Percentiles rank a stretch among this genome's conserved stretches.
phyloP scores from a whole-genome alignment of 2,888 invertebrate species.

The Alitta virens region DNA sequence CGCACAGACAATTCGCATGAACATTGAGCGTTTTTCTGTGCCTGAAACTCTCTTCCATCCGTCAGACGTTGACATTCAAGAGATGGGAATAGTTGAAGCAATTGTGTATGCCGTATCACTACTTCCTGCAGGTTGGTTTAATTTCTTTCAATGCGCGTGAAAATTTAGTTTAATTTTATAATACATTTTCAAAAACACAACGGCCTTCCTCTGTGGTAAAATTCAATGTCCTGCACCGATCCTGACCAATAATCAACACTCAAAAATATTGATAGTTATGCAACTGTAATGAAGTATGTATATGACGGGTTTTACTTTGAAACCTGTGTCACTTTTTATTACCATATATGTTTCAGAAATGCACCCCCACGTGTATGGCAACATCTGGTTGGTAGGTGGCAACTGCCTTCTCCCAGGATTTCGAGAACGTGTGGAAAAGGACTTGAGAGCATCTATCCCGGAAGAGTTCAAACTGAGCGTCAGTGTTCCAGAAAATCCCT shows the following conservation, averaged over 20 bases:
- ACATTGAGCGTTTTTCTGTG: slow-evolving; percentile 90
- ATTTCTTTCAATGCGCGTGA: no score
- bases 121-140: slow-evolving; percentile 37
- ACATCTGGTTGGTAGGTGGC: slow-evolving; percentile 79
- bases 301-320: not conserved
- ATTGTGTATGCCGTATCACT: slow-evolving; percentile 70
- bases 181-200: no score
- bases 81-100: slow-evolving; percentile 90
- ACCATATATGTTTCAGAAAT: slow-evolving; percentile 59
- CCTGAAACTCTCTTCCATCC: slow-evolving; percentile 94
- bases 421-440: slow-evolving; percentile 70
- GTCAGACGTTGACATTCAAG: slow-evolving; percentile 85
- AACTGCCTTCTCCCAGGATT: slow-evolving; percentile 84
- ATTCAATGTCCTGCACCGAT: no score
- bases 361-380: slow-evolving; percentile 72
- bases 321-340: no score
- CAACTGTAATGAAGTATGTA: not conserved
- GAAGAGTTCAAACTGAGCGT: slow-evolving; percentile 77
- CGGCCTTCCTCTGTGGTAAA: no score
- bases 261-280: not conserved
- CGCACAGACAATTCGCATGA: slow-evolving; percentile 75
- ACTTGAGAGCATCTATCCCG: slow-evolving; percentile 76
- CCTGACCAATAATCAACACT: no score
- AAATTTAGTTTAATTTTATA: not conserved
- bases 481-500: slow-evolving; percentile 64